A percentile compares a stretch with the other conserved stretches of the same genome.
phyloP scores from a whole-genome alignment of 2,888 invertebrate genomes.

The Lissocephala sabroskyi region DNA sequence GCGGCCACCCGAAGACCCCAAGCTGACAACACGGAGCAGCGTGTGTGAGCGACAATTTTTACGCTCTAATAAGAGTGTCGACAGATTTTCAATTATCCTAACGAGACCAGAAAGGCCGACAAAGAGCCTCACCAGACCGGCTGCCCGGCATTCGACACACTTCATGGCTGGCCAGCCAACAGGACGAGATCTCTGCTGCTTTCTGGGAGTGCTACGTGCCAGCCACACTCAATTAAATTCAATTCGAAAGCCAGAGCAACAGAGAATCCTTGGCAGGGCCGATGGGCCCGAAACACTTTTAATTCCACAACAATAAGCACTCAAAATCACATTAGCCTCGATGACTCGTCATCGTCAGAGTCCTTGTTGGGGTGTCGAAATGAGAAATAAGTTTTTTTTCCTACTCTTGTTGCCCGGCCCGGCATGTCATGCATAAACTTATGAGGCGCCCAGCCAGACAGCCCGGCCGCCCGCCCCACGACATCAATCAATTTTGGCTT shows the following conservation, averaged over 20 bases:
- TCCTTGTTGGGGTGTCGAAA: slow-evolving; percentile 2
- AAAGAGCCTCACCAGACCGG: slow-evolving; percentile 3
- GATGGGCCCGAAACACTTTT: slow-evolving; percentile 18
- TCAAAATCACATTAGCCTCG: slow-evolving; percentile 54
- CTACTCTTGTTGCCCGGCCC: not conserved
- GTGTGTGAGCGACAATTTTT: slow-evolving; percentile 30
- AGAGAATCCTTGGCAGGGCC: too few relatives aligned
- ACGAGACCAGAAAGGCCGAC: slow-evolving; percentile 8
- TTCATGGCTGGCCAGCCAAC: too few relatives aligned
- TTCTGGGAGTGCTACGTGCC: not conserved
- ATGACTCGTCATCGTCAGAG: too few relatives aligned
- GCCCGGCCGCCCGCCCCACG: slow-evolving; percentile 19
- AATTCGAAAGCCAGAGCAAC: slow-evolving; percentile 31
- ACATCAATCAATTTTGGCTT: slow-evolving; percentile 61
- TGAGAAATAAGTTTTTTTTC: slow-evolving; percentile 27
- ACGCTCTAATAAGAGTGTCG: slow-evolving; percentile 59
- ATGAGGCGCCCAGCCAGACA: slow-evolving; percentile 8
- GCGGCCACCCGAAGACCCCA: not conserved
- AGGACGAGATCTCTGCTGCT: not conserved
- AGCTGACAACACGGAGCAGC: not conserved
- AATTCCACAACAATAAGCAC: slow-evolving; percentile 54
- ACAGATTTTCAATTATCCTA: slow-evolving; percentile 59
- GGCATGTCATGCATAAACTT: slow-evolving; percentile 31
- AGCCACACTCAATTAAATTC: slow-evolving; percentile 49
- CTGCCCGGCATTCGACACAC: not conserved